Evolutionary conservation across 2,797 vertebrate genomes (phyloP).

Genomic region (Darevskia nairensis): DNA sequence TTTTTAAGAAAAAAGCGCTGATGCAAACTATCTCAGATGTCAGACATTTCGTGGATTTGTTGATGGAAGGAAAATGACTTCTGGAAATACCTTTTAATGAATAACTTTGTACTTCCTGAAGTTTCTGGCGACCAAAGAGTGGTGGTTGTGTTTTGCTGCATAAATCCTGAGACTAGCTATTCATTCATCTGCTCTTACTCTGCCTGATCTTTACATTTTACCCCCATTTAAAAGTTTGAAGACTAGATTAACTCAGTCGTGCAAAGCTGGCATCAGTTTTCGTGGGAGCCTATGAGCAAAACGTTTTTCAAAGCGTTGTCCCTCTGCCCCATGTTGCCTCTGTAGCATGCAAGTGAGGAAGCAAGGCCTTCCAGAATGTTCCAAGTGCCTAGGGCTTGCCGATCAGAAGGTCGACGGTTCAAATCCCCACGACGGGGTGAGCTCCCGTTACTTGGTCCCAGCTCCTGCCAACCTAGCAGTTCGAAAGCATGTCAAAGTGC

Average conservation of each 20-base stretch:
- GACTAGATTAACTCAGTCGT: neutral
- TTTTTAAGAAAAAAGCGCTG: no score
- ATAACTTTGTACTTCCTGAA: neutral
- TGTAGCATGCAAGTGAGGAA: neutral
- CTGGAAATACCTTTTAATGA: neutral
- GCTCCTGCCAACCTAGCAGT: no score
- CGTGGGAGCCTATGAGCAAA: no score
- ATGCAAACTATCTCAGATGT: neutral
- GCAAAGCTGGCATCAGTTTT: neutral
- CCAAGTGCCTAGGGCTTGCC: neutral
- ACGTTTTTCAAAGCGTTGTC: no score
- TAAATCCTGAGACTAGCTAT: neutral
- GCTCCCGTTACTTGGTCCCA: no score
- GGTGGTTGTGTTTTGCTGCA: neutral
- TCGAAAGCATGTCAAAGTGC: no score
- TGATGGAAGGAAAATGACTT: neutral
- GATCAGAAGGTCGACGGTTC: no score
- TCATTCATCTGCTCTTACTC: neutral
- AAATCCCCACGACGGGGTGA: fast-evolving
- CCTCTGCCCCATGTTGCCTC: neutral
- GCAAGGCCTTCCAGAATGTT: neutral
- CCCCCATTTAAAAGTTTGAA: neutral
- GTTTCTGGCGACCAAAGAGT: neutral
- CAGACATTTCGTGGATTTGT: neutral
- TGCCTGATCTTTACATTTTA: neutral